These are phyloP conservation scores for Tetrao urogallus DNA, from an alignment of 2,113 vertebrate species.

Conservation along the genomic window DNA sequence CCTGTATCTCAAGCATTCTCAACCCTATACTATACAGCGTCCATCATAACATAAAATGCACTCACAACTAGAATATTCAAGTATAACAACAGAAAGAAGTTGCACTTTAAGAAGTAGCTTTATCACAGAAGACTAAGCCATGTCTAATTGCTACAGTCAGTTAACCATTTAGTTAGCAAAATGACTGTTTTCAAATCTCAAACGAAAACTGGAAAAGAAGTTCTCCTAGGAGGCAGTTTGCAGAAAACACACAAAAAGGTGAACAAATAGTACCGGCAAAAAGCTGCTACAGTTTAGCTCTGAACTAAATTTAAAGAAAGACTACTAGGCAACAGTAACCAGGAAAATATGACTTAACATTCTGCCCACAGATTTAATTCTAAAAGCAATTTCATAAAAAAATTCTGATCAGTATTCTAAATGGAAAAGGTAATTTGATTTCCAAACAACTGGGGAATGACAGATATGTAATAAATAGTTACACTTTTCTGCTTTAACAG, in stretches of 20 bases:
- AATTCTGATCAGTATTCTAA: neutral
- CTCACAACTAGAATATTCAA: neutral
- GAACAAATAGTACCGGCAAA: neutral
- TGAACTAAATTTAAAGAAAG: neutral
- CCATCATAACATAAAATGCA: neutral
- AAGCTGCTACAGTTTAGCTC: neutral
- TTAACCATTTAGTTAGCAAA: neutral
- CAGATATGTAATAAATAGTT: neutral
- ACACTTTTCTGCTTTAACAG: neutral
- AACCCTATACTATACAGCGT: rapidly evolving
- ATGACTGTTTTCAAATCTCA: neutral
- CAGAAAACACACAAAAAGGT: neutral
- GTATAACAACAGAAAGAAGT: neutral
- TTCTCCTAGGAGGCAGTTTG: neutral
- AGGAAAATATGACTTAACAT: neutral
- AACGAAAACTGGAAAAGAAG: neutral
- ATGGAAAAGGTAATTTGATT: neutral
- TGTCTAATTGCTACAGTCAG: neutral
- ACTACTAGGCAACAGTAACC: neutral
- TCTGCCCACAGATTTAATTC: neutral
- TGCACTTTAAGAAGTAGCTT: neutral
- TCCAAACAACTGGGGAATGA: neutral
- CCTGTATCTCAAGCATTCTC: neutral
- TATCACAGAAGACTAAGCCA: neutral
- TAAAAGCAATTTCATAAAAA: neutral